A percentile compares a stretch with the other conserved stretches of the same genome.
Evolutionary conservation across 1,140 invertebrate species (phyloP).

Genomic region (Uloborus diversus): DNA sequence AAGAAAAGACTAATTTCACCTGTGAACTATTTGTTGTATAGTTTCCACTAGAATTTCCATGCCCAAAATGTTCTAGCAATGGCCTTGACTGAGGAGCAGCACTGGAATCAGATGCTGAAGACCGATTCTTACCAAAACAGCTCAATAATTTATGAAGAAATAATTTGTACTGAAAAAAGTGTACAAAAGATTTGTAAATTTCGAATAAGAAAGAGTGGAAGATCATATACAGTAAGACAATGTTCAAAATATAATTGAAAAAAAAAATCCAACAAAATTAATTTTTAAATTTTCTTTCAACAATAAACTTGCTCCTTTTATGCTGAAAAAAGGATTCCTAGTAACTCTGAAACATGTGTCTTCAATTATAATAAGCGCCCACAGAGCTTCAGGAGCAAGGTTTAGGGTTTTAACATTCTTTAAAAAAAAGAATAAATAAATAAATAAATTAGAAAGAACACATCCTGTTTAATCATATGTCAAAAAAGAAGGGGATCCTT

Average conservation of each 20-base stretch:
- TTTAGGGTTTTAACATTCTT: too few relatives aligned
- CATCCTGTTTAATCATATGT: too few relatives aligned
- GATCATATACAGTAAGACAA: not conserved
- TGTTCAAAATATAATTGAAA: not conserved
- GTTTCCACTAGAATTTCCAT: slow-evolving; percentile 33
- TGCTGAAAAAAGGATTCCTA: too few relatives aligned
- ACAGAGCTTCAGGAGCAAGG: too few relatives aligned
- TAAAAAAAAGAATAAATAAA: not conserved
- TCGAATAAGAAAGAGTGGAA: not conserved
- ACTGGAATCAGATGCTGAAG: slow-evolving; percentile 6
- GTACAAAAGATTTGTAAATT: not conserved
- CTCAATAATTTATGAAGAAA: slow-evolving; percentile 32
- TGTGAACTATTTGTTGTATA: slow-evolving; percentile 52
- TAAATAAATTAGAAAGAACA: not conserved
- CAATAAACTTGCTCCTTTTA: too few relatives aligned
- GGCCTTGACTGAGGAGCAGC: slow-evolving; percentile 24
- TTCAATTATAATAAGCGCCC: too few relatives aligned
- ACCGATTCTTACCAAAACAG: slow-evolving; percentile 13
- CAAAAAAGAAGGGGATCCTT: too few relatives aligned
- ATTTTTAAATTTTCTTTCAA: too few relatives aligned
- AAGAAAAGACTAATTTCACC: slow-evolving; percentile 22
- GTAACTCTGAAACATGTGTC: too few relatives aligned
- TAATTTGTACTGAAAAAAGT: slow-evolving; percentile 38
- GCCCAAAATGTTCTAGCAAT: slow-evolving; percentile 43
- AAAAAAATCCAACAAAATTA: not conserved